These are phyloP conservation scores for Sylvia atricapilla DNA, from an alignment of 2,113 vertebrate species.

Conservation along the genomic window DNA sequence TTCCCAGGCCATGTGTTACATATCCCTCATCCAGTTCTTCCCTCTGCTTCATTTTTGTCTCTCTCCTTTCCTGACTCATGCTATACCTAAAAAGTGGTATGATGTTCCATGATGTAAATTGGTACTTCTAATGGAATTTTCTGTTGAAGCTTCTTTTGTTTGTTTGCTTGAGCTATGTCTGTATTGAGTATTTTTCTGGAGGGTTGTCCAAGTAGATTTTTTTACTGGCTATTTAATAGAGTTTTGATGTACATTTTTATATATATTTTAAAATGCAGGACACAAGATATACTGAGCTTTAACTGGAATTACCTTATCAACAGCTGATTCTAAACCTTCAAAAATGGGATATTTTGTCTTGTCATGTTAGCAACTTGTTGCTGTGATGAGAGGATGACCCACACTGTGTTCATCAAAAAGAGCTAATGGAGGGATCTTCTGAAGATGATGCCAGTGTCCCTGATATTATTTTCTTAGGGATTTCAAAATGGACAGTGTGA, in stretches of 20 bases:
- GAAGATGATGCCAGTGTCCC: constrained; percentile 1
- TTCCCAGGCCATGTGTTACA: not conserved
- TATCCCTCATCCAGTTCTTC: not conserved
- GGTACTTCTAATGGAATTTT: not conserved
- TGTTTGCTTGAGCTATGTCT: not conserved
- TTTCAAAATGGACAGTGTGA: constrained; percentile 8
- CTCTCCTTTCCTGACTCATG: not conserved
- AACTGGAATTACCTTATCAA: not conserved
- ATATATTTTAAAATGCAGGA: not conserved
- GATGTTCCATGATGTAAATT: not conserved
- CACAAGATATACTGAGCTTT: not conserved
- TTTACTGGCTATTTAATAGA: not conserved
- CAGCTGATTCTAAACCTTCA: not conserved
- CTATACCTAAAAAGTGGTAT: not conserved
- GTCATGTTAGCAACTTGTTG: not conserved
- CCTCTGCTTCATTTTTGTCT: not conserved
- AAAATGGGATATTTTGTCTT: not conserved
- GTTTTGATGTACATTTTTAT: not conserved
- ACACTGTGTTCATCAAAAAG: not conserved
- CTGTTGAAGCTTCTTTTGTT: not conserved
- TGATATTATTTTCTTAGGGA: constrained; percentile 22
- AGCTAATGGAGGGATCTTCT: not conserved
- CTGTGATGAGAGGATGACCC: not conserved
- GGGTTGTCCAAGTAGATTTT: not conserved
- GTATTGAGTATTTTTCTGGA: not conserved